phyloP scores from a whole-genome alignment of 2,888 invertebrate genomes.

The Sphaerophoria rueppellii region DNA sequence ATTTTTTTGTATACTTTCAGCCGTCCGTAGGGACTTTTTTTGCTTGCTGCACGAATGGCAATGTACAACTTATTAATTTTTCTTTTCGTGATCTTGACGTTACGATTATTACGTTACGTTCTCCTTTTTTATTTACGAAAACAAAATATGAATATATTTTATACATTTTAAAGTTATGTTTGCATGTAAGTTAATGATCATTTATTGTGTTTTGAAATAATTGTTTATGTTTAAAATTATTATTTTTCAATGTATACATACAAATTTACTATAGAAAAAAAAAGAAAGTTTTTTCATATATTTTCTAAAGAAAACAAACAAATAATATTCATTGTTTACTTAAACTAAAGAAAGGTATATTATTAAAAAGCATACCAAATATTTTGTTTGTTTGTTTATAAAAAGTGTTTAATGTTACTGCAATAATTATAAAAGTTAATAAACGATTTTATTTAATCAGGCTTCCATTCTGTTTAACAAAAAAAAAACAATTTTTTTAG shows the following conservation, averaged over 20 bases:
- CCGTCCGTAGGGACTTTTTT: conserved; percentile 59
- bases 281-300: conserved; percentile 4
- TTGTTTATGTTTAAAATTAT: conserved; percentile 15
- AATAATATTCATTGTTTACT: conserved; percentile 27
- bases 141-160: conserved; percentile 10
- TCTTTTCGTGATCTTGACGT: conserved; percentile 54
- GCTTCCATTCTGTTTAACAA: conserved; percentile 72
- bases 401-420: conserved; percentile 37
- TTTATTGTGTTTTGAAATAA: background rate
- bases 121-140: conserved; percentile 35
- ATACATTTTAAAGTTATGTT: conserved; percentile 23
- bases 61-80: conserved; percentile 39
- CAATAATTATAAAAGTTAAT: conserved; percentile 47
- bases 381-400: conserved; percentile 32
- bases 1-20: conserved; percentile 60
- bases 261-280: background rate
- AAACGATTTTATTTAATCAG: conserved; percentile 56
- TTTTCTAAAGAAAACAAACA: conserved; percentile 21
- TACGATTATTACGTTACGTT: conserved; percentile 37
- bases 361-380: conserved; percentile 36
- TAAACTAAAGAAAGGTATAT: conserved; percentile 17
- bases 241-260: conserved; percentile 2
- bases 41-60: conserved; percentile 68
- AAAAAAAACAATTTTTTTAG: conserved; percentile 34
- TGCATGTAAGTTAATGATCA: conserved; percentile 59